Evolutionary conservation across 2,113 vertebrate species (phyloP), one percentile per base, ranked within the genome.

Genomic region (Anhinga anhinga): DNA sequence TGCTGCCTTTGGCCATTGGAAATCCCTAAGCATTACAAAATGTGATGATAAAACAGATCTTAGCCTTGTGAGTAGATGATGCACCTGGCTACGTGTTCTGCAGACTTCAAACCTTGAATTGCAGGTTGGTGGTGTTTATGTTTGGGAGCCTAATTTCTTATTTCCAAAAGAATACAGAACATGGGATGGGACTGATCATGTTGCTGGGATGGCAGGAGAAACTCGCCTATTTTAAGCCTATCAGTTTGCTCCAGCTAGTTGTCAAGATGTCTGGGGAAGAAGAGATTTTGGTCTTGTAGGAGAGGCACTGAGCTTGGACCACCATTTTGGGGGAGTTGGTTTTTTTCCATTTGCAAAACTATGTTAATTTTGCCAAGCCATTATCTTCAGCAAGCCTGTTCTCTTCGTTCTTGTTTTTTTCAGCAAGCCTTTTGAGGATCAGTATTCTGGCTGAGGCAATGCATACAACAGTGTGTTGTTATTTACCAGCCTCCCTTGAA

Each of bases 291-390:
- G 13, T n/a, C 13, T n/a, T 61, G 17, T 1, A 71, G 22, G n/a
- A 88, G 45, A 67, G 29, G 8, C 3, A 15, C 50, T 77, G 49
- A 90, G 23, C 55, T 78, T 93, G 77, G 25, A 61, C 27, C 56
- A 32, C 10, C 2, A 0, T 81, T 77, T 55, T 34, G 13, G 9
- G 6, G 5, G 44, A 63, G n/a, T 32, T 86, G 34, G 0, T 0
- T 14, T 44, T 73, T 69, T 72, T 38, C 34, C n/a, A 26, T 44
- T 82, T 80, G 30, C 34, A 58, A 88, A 88, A 86, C 29, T 27
- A 21, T 8, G 63, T 76, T 80, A 3, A 7, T 27, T 77, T 93
- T 88, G 50, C 49, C 83, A 83, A 15, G 8, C 7, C 2, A 1
- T 62, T 88, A 42, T 53, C 17, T 59, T 45, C 67, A 73, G 58